These are phyloP conservation scores for Dolichallabes microphthalmus DNA, from an alignment of 2,113 vertebrate species.

Conservation along the genomic window DNA sequence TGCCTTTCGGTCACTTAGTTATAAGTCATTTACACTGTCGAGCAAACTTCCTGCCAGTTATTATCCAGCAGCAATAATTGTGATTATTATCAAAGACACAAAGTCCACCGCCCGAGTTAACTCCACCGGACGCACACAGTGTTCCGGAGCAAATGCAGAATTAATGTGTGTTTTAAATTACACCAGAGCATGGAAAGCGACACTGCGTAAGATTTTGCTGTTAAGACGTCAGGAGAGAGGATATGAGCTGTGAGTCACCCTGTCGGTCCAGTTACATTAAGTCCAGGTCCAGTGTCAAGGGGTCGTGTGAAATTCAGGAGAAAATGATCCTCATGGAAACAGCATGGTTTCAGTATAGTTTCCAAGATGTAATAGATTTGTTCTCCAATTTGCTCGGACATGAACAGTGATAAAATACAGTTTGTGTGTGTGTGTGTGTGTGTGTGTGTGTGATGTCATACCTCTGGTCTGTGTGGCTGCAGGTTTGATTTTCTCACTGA, in stretches of 20 bases:
- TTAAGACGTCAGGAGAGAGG: too few relatives aligned
- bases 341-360: too few relatives aligned
- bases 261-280: too few relatives aligned
- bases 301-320: too few relatives aligned
- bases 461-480: slow-evolving; percentile 83
- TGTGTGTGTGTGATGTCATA: slow-evolving; percentile 58
- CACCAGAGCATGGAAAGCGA: background rate
- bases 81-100: slow-evolving; percentile 56
- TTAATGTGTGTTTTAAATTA: background rate
- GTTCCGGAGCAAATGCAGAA: background rate
- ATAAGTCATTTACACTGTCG: slow-evolving; percentile 59
- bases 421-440: too few relatives aligned
- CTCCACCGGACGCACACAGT: background rate
- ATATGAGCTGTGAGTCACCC: too few relatives aligned
- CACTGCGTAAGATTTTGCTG: background rate
- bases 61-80: slow-evolving; percentile 39
- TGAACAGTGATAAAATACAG: too few relatives aligned
- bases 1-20: slow-evolving; percentile 14
- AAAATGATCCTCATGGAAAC: too few relatives aligned
- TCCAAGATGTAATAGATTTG: too few relatives aligned
- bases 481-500: slow-evolving; percentile 90
- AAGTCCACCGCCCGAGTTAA: slow-evolving; percentile 7
- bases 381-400: background rate
- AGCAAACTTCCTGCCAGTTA: slow-evolving; percentile 56
- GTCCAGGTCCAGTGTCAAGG: too few relatives aligned